phyloP scores from a whole-genome alignment of 1,140 invertebrate species.

The Philaenus spumarius region DNA sequence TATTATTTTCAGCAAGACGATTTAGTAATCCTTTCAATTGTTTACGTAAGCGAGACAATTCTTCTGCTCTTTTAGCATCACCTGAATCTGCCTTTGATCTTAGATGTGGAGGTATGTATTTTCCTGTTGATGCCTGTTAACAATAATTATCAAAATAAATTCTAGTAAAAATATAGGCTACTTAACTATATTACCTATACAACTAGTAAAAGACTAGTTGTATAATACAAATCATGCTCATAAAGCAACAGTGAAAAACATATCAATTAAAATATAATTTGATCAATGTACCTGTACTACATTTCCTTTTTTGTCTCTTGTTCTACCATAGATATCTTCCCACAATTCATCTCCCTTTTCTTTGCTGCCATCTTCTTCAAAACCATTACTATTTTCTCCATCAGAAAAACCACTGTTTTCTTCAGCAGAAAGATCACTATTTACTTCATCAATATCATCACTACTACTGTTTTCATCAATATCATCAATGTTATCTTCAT shows the following conservation, averaged over 20 bases:
- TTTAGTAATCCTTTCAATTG: slow-evolving; percentile 85
- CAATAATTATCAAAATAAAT: too few relatives aligned
- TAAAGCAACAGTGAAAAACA: not conserved
- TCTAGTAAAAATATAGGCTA: too few relatives aligned
- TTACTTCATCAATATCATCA: slow-evolving; percentile 36
- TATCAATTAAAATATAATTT: too few relatives aligned
- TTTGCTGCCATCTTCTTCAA: slow-evolving; percentile 24
- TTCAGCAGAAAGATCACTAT: slow-evolving; percentile 25
- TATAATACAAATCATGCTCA: too few relatives aligned
- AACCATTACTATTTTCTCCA: slow-evolving; percentile 25
- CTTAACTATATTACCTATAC: too few relatives aligned
- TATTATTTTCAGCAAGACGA: slow-evolving; percentile 80
- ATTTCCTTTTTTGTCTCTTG: slow-evolving; percentile 71
- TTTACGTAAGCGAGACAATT: slow-evolving; percentile 57
- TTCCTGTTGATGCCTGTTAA: slow-evolving; percentile 44
- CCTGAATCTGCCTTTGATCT: slow-evolving; percentile 42
- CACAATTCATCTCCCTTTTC: slow-evolving; percentile 43
- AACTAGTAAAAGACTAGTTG: too few relatives aligned
- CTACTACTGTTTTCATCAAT: slow-evolving; percentile 40
- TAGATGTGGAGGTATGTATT: slow-evolving; percentile 79
- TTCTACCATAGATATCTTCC: slow-evolving; percentile 93
- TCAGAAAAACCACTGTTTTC: slow-evolving; percentile 37
- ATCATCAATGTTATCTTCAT: slow-evolving; percentile 28
- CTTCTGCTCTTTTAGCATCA: slow-evolving; percentile 46
- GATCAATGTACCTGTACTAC: slow-evolving; percentile 49